A percentile compares a stretch with the other conserved stretches of the same genome.
Evolutionary conservation across 2,888 invertebrate species (phyloP).

Genomic region (Schrankia costaestrigalis): DNA sequence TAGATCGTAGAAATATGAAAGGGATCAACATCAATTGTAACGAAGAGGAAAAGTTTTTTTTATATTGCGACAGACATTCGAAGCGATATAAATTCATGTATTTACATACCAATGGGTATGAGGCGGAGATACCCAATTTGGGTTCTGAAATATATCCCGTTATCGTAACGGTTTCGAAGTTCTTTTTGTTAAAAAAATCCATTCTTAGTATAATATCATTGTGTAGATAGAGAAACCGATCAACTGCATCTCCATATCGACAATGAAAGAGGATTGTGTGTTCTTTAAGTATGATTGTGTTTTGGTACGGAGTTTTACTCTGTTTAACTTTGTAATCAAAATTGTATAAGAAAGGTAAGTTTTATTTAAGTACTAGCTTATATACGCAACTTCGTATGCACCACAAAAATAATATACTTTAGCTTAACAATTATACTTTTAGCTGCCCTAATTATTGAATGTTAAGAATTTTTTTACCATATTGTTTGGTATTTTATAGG

Average conservation of each 20-base stretch:
- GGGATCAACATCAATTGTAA: constrained; percentile 33
- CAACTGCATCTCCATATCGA: constrained; percentile 2
- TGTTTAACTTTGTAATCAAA: too few species aligned
- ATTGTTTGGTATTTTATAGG: too few species aligned
- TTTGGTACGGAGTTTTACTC: background rate
- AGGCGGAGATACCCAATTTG: constrained; percentile 23
- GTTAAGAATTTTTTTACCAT: too few species aligned
- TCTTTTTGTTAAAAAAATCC: constrained; percentile 11
- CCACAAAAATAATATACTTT: too few species aligned
- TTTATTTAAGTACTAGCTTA: too few species aligned
- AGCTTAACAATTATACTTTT: too few species aligned
- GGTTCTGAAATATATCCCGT: constrained; percentile 21
- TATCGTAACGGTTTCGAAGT: constrained; percentile 11
- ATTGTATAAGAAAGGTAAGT: too few species aligned
- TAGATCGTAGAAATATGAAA: constrained; percentile 27
- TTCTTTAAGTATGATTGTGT: constrained; percentile 1
- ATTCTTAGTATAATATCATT: constrained; percentile 7
- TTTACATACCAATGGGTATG: constrained; percentile 32
- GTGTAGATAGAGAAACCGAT: constrained; percentile 6
- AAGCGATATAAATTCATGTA: constrained; percentile 27
- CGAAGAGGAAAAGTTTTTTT: constrained; percentile 27
- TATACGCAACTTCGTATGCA: too few species aligned
- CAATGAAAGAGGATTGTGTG: background rate
- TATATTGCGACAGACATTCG: constrained; percentile 18
- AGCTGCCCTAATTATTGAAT: too few species aligned